These are phyloP conservation scores for Psilopsiagon aymara DNA, from an alignment of 2,113 vertebrate species.

Conservation along the genomic window DNA sequence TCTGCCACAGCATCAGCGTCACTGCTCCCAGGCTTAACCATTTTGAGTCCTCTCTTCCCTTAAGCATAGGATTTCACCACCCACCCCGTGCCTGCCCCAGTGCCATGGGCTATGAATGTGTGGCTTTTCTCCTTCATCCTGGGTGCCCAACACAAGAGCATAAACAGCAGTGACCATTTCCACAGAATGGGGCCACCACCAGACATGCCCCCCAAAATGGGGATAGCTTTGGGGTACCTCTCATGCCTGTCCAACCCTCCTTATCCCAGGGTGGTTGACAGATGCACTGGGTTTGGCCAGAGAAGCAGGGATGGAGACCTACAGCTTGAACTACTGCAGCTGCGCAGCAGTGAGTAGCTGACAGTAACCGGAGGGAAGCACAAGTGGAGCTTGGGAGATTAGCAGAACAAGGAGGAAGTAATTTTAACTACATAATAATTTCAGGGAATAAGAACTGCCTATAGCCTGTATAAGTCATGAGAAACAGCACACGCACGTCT, in stretches of 20 bases:
- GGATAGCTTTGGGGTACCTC: neutral
- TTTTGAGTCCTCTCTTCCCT: neutral
- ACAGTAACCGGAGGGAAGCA: neutral
- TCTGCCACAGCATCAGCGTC: neutral
- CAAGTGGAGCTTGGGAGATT: neutral
- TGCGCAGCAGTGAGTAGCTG: neutral
- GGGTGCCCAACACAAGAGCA: neutral
- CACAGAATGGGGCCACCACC: neutral
- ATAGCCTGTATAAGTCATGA: neutral
- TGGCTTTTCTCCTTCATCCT: neutral
- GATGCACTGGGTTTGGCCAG: neutral
- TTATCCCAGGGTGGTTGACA: neutral
- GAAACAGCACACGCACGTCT: neutral
- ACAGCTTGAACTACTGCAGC: neutral
- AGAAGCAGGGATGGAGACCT: neutral
- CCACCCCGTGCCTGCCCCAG: neutral
- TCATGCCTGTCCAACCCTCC: neutral
- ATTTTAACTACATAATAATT: neutral
- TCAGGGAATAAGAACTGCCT: neutral
- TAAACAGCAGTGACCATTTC: neutral
- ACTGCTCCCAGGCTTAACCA: neutral
- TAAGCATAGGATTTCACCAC: neutral
- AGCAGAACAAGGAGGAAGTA: neutral
- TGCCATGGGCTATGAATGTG: rapidly evolving
- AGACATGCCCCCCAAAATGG: neutral